Percentiles rank a stretch among this genome's conserved stretches.
Conservation (phyloP, 1,140 invertebrate species). For the Papilio glaucus region DNA sequence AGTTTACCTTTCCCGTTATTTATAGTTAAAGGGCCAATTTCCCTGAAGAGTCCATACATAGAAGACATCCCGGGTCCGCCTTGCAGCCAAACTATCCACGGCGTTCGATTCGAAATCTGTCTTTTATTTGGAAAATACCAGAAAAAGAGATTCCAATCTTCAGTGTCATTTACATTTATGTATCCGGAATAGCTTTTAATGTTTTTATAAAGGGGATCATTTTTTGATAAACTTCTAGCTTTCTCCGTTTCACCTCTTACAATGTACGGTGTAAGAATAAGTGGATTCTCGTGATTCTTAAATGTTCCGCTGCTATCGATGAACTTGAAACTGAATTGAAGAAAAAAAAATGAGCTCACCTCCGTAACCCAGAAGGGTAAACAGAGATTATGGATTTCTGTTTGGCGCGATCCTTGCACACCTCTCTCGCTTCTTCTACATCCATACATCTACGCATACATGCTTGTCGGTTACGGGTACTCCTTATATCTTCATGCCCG, state of each 20-base stretch:
- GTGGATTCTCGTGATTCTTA: slow-evolving; percentile 31
- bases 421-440: no score
- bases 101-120: slow-evolving; percentile 70
- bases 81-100: slow-evolving; percentile 89
- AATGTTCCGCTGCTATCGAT: slow-evolving; percentile 9
- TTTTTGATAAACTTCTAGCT: slow-evolving; percentile 46
- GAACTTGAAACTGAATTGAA: not conserved
- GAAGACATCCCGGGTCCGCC: slow-evolving; percentile 90
- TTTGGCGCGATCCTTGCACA: no score
- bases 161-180: slow-evolving; percentile 86
- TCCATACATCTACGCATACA: no score
- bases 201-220: slow-evolving; percentile 40
- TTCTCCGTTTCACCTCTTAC: slow-evolving; percentile 70
- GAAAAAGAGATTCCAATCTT: slow-evolving; percentile 87
- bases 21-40: slow-evolving; percentile 88
- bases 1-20: slow-evolving; percentile 47
- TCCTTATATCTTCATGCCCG: no score
- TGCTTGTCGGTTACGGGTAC: no score
- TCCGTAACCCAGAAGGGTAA: no score
- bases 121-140: slow-evolving; percentile 87
- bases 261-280: slow-evolving; percentile 68
- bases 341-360: no score
- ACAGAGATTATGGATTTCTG: no score
- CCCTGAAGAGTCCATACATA: slow-evolving; percentile 89
- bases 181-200: slow-evolving; percentile 84